A percentile compares a stretch with the other conserved stretches of the same genome.
These are phyloP conservation scores for Brachionus angularis DNA, from an alignment of 1,140 invertebrate genomes.

Conservation along the genomic window DNA sequence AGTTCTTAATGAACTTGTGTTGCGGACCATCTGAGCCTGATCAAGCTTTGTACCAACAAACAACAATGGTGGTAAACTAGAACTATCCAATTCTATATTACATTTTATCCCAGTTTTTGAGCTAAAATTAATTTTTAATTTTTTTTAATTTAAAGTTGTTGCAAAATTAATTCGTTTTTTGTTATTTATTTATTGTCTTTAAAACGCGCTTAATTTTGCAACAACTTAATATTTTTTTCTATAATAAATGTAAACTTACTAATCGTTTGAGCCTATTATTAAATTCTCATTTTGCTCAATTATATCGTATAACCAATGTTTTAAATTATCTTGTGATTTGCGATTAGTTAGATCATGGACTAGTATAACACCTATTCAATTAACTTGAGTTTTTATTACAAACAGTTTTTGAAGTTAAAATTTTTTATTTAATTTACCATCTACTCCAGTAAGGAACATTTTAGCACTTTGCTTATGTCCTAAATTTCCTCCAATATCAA, in stretches of 20 bases:
- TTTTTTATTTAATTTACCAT: conserved; percentile 65
- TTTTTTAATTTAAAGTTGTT: not conserved
- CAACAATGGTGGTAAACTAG: conserved; percentile 61
- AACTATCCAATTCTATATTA: not conserved
- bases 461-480: conserved; percentile 77
- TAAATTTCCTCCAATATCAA: conserved; percentile 89
- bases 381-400: conserved; percentile 5
- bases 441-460: conserved; percentile 84
- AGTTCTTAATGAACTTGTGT: conserved; percentile 51
- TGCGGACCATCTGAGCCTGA: conserved; percentile 66
- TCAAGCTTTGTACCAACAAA: conserved; percentile 88
- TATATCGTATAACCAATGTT: conserved; percentile 86
- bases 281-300: conserved; percentile 60
- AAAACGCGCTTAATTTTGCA: too few relatives aligned
- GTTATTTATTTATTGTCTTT: too few relatives aligned
- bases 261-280: not conserved
- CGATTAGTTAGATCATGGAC: conserved; percentile 93
- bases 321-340: conserved; percentile 86
- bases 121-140: not conserved
- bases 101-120: not conserved
- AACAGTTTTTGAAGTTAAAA: not conserved
- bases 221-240: too few relatives aligned
- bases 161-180: not conserved
- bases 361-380: conserved; percentile 72
- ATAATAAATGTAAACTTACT: not conserved